These are phyloP conservation scores for Hippolais icterina DNA, from an alignment of 2,113 vertebrate genomes.

Conservation along the genomic window DNA sequence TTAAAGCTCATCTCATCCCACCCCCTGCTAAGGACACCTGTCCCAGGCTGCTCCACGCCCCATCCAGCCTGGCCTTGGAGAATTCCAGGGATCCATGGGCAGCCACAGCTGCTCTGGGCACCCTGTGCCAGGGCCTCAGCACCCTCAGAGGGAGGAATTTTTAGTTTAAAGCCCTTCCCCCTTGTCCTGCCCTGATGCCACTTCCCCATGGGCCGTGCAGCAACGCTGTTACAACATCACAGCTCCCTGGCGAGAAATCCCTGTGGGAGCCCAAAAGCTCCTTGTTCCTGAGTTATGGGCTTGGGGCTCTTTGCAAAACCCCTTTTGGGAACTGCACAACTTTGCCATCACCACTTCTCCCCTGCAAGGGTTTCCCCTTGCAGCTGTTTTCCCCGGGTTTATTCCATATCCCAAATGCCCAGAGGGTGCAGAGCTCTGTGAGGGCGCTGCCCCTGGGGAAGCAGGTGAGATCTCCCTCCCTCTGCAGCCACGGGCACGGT, in stretches of 20 bases:
- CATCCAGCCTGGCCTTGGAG: rapidly evolving
- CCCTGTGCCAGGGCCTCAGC: rapidly evolving
- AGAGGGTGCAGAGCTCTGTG: background rate
- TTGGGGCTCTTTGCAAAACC: background rate
- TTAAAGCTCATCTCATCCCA: background rate
- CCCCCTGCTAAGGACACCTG: background rate
- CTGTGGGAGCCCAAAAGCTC: rapidly evolving
- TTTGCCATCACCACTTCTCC: background rate
- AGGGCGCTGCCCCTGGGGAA: background rate
- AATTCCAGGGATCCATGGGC: background rate
- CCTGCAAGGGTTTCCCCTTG: rapidly evolving
- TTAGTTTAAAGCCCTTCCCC: background rate
- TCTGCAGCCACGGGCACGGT: rapidly evolving
- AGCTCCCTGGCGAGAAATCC: background rate
- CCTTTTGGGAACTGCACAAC: rapidly evolving
- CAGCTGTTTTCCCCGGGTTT: rapidly evolving
- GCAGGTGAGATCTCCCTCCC: background rate
- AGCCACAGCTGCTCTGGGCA: background rate
- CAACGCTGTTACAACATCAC: rapidly evolving
- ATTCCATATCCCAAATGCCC: rapidly evolving
- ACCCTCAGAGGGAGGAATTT: background rate
- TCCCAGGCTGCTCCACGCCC: background rate
- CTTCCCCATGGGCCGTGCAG: rapidly evolving
- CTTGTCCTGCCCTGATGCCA: background rate
- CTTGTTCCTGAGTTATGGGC: rapidly evolving